phyloP scores from a whole-genome alignment of 2,888 invertebrate species.

The Troglohyphantes excavatus region DNA sequence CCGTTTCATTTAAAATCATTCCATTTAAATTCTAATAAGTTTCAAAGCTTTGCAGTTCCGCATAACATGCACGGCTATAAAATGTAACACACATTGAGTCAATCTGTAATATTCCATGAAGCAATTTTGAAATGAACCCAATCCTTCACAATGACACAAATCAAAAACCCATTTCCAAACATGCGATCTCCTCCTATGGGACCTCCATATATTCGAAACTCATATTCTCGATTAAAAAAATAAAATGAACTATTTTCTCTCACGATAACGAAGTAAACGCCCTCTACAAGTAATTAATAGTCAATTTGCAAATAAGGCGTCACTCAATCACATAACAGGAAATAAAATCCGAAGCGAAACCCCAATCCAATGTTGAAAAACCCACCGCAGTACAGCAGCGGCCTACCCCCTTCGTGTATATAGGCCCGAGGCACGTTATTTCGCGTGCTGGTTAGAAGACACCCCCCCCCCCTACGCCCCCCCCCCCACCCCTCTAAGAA shows the following conservation, averaged over 20 bases:
- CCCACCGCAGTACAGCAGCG: background rate
- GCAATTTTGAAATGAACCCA: too few relatives aligned
- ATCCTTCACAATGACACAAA: too few relatives aligned
- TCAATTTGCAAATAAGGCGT: conserved; percentile 33
- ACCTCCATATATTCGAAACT: too few relatives aligned
- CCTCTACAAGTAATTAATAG: conserved; percentile 16
- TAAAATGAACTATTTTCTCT: background rate
- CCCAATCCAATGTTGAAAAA: background rate
- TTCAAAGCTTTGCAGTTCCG: too few relatives aligned
- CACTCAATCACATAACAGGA: background rate
- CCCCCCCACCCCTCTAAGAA: background rate
- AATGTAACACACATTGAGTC: too few relatives aligned
- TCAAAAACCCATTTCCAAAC: background rate
- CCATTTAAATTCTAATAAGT: too few relatives aligned
- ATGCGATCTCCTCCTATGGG: background rate
- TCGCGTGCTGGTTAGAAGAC: conserved; percentile 22
- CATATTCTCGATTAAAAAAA: too few relatives aligned
- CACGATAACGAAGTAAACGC: conserved; percentile 1
- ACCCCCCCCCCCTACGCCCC: background rate
- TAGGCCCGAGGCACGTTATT: conserved; percentile 39
- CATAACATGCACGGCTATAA: too few relatives aligned
- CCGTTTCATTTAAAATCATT: too few relatives aligned
- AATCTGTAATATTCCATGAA: too few relatives aligned
- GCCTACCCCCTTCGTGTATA: conserved; percentile 6
- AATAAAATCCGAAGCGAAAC: conserved; percentile 13